Evolutionary conservation across 2,888 invertebrate genomes (phyloP), one percentile per base, ranked within the genome.

Genomic region (Cosmorhoe ocellata): DNA sequence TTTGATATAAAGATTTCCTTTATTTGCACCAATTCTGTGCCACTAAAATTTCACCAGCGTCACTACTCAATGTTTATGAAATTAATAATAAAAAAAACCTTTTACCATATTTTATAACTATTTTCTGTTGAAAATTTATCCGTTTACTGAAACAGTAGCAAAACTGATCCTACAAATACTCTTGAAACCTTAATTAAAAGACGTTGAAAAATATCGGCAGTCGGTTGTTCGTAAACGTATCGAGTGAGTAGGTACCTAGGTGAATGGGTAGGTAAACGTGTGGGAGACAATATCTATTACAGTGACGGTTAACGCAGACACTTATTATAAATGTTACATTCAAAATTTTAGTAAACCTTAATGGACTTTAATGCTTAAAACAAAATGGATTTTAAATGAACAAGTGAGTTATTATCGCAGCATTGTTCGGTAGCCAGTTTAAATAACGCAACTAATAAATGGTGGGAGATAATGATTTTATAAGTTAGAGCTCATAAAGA

Each of bases 401-500:
- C 72, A 73, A 72, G 69, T 81, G 76, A 83, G 70, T 76, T 79
- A 81, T 78, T 74, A 73, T 76, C 66, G 64, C 69, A 64, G 65
- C 72, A 72, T 74, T 69, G 75, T 76, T 74, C 80, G 70, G 82
- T 78, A 82, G 81, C 79, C 64, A 67, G 71, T 74, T 75, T 68
- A 71, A 73, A 77, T 77, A 74, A 69, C 69, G 66, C 76, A 69
- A 74, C 71, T 73, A 75, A 80, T 74, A 79, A 76, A 78, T 66
- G 79, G 76, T 80, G 74, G 71, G 59, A 76, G 81, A 78, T 81
- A 80, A 76, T 67, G 63, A 69, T 74, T 75, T 69, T 69, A 69
- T 74, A 71, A 67, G 69, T 71, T 70, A 68, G 68, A 69, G 69
- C 70, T 72, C 67, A 69, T 63, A 71, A 61, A 67, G 69, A 76